Conservation (phyloP, 1,140 invertebrate species). For the Gonatopus flavifemur region DNA sequence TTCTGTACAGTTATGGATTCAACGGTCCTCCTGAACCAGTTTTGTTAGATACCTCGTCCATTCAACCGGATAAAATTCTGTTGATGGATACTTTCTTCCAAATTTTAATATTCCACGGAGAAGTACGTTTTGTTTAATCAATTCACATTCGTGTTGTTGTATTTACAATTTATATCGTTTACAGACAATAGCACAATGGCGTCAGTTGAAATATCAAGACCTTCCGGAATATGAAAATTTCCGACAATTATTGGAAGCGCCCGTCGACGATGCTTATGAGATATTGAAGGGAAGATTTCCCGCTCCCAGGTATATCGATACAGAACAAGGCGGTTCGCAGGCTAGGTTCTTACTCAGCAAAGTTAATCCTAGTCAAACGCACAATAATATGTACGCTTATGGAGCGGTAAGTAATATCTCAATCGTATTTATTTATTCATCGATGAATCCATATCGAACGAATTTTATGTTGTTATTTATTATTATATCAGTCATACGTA, state of each 20-base stretch:
- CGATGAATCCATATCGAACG: slow-evolving; percentile 6
- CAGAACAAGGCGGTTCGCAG: slow-evolving; percentile 96
- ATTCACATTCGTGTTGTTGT: slow-evolving; percentile 4
- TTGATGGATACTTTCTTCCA: slow-evolving; percentile 99
- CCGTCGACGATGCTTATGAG: slow-evolving; percentile 96
- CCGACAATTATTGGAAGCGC: slow-evolving; percentile 92
- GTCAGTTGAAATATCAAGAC: slow-evolving; percentile 91
- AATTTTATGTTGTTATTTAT: slow-evolving; percentile 21
- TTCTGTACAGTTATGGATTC: slow-evolving; percentile 98
- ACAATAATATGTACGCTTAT: slow-evolving; percentile 98
- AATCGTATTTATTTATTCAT: slow-evolving; percentile 3
- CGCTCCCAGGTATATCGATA: slow-evolving; percentile 98
- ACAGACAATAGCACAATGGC: slow-evolving; percentile 96
- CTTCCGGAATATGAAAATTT: slow-evolving; percentile 98
- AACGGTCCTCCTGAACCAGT: slow-evolving; percentile 97
- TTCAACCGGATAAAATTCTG: slow-evolving; percentile 95
- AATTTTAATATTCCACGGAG: slow-evolving; percentile 98
- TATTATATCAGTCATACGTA: slow-evolving; percentile 33
- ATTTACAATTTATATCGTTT: slow-evolving; percentile 24
- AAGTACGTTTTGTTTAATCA: too few relatives aligned
- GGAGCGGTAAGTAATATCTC: slow-evolving; percentile 75
- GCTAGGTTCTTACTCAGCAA: slow-evolving; percentile 97
- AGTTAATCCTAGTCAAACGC: slow-evolving; percentile 99
- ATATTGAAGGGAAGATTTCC: slow-evolving; percentile 95
- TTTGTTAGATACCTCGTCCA: slow-evolving; percentile 94